Base-by-base conservation (phyloP, 2,113 vertebrate species). In the Pachypanchax playfairii region DNA sequence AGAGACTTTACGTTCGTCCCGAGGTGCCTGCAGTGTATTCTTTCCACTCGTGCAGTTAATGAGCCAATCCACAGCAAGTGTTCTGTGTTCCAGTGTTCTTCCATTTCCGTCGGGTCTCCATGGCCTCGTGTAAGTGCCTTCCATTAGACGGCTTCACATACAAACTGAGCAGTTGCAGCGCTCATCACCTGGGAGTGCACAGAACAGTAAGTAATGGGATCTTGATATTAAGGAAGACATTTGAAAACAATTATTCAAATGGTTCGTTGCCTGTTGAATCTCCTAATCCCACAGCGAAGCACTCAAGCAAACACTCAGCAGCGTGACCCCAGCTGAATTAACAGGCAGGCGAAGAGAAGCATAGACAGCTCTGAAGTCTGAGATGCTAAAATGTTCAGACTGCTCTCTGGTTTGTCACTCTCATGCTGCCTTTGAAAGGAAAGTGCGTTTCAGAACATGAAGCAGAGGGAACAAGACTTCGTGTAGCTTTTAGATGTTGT, bases 241-340 rank as follows among this genome's bases (percentile, higher is more conserved):
- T 87, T 82, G 74, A 88, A 80, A 87, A 88, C 85, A 88, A 85
- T 88, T 88, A 88, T 87, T 85, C 68, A 88, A 85, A 88, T 87
- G 69, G 66, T 65, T 54, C 77, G 70, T 76, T 79, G 73, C 73
- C 74, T 68, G 77, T 75, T 80, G 77, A 73, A 76, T 79, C 70
- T 67, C 29, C 49, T 66, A 77, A 75, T 82, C 79, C 75, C 72
- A 70, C 65, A 25, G 77, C 18, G 71, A 75, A 68, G 80, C 87
- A 84, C 85, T 88, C 68, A 70, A 67, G 70, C 72, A 80, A 77
- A 83, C 84, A 77, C 82, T 85, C 69, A n/a, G 67, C 36, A 13
- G 12, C 15, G 57, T 77, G 81, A 83, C 81, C 83, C 81, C 65
- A 14, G 60, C 52, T 67, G 66, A 79, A 83, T 83, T 73, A 79